These are phyloP conservation scores for Mesocricetus auratus DNA, from an alignment of 2,113 vertebrate genomes.

Conservation along the genomic window DNA sequence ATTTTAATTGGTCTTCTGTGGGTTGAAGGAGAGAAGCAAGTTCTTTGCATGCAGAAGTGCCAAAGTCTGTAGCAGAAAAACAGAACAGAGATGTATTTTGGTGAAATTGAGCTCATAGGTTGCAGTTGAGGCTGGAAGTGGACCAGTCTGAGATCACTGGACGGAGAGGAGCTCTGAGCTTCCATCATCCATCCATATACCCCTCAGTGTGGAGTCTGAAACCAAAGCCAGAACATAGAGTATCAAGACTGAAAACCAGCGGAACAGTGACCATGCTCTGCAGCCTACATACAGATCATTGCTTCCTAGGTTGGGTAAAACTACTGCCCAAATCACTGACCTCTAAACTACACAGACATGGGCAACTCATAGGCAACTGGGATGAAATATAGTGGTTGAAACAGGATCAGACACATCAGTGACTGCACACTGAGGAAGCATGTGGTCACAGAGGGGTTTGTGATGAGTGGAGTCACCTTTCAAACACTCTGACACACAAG, in stretches of 20 bases:
- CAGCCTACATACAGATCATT: no score
- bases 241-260: background rate
- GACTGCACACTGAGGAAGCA: background rate
- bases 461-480: background rate
- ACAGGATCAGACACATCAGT: background rate
- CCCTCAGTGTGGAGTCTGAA: accelerated
- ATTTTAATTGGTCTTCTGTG: background rate
- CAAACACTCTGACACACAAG: background rate
- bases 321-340: background rate
- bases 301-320: background rate
- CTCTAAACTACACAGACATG: background rate
- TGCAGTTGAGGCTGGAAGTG: accelerated
- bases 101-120: background rate
- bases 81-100: background rate
- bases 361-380: background rate
- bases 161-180: accelerated
- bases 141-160: background rate
- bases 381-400: background rate
- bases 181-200: background rate
- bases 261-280: background rate
- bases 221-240: background rate
- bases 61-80: background rate
- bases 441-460: accelerated
- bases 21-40: background rate
- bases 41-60: background rate